These are phyloP conservation scores for Xylocampa areola DNA, from an alignment of 2,888 invertebrate species.

Conservation along the genomic window DNA sequence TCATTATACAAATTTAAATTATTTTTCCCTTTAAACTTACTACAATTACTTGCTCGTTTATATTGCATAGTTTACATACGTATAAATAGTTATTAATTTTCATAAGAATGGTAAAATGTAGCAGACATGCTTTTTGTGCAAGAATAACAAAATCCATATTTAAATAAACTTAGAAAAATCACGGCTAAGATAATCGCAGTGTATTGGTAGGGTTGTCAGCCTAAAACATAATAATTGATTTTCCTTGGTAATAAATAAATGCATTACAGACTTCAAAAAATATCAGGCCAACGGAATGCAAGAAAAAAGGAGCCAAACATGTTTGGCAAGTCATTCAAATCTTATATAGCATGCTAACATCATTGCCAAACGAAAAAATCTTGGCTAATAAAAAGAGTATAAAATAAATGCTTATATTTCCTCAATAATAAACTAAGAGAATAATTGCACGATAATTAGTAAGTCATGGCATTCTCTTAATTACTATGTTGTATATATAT, in stretches of 20 bases:
- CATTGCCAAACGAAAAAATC: slow-evolving; percentile 38
- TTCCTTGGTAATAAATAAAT: slow-evolving; percentile 33
- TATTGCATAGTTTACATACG: not conserved
- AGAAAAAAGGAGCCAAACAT: slow-evolving; percentile 43
- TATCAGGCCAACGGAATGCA: slow-evolving; percentile 41
- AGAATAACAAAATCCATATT: too few species aligned
- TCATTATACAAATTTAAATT: slow-evolving; percentile 6
- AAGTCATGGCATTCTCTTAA: slow-evolving; percentile 35
- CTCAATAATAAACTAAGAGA: slow-evolving; percentile 37
- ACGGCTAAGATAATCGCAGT: not conserved
- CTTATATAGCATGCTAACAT: slow-evolving; percentile 28
- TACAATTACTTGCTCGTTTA: slow-evolving; percentile 14
- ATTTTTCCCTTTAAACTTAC: slow-evolving; percentile 7
- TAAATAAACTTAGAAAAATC: not conserved
- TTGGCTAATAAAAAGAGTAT: slow-evolving; percentile 41
- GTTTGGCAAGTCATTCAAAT: slow-evolving; percentile 50
- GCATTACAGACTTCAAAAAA: slow-evolving; percentile 32
- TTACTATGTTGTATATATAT: slow-evolving; percentile 4
- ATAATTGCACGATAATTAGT: slow-evolving; percentile 42
- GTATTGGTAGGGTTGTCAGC: slow-evolving; percentile 11
- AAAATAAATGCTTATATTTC: slow-evolving; percentile 47
- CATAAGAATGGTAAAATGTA: not conserved
- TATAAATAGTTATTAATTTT: not conserved
- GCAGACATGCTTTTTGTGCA: not conserved
- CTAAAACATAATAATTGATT: slow-evolving; percentile 18